Base-by-base conservation (phyloP, 2,888 invertebrate species). In the Tineola bisselliella region DNA sequence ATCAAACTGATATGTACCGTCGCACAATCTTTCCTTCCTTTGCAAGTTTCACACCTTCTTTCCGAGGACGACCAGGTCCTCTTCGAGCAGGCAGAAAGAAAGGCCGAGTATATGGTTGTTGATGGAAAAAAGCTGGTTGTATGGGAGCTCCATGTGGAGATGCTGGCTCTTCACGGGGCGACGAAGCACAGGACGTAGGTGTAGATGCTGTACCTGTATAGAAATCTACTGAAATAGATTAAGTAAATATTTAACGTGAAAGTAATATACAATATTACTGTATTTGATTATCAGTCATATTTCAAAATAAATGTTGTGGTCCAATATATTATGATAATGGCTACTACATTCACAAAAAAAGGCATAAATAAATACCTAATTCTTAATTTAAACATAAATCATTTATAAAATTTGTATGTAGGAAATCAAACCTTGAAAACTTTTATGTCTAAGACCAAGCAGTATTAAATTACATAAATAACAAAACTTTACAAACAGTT, bases 11-110 rank as follows among this genome's bases (percentile, higher is more conserved):
- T 25, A 25, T 68, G n/a, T 73, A 86, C 87, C 87, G 80, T 69
- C 86, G 75, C 44, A 87, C 87, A 70, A 87, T 86, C 68, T 88
- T 88, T 44, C 87, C 87, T 66, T 88, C 88, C 61, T 81, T 70
- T 15, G 86, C 77, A 61, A 86, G 67, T 65, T 88, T 86, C 68
- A 89, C 88, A 63, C 91, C 91, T 77, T 94, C 94, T 71, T 94
- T 93, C 64, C 94, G 88, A 11, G 94, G 94, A 69, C 94, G 88
- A 12, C 94, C 94, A 15, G 94, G 92, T 59, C 94, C 94, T 65
- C 94, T 88, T 65, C 91, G 89, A 61, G 91, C 90, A 62, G 89
- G 80, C 10, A 83, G 81, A 64, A 87, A 87, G 68, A 86, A 87
- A 54, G 87, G 86, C 30, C 87, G 69, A 11, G 82, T 74, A 63